Base-by-base conservation (phyloP, 1,140 invertebrate species). In the Brachionus calyciflorus region DNA sequence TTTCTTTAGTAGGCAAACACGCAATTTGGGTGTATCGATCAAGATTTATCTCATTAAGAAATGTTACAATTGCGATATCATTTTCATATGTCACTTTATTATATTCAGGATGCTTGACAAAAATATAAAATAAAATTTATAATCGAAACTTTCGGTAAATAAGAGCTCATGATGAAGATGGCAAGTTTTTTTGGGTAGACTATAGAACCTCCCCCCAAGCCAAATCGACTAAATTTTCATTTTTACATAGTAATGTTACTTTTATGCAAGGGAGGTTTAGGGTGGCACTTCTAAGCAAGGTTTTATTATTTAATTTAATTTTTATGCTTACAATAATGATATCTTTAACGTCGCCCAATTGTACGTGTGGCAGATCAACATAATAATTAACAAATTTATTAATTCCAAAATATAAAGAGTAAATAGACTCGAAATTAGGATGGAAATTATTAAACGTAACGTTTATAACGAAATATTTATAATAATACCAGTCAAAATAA, bases 321-420 rank as follows among this genome's bases (percentile, higher is more conserved):
- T n/a, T n/a, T n/a, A n/a, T n/a, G n/a, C 24, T 73, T n/a, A 73
- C 69, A 40, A 28, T 55, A 24, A 73, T 73, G 24, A 73, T 73
- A 33, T 73, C 33, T 24, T 73, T 33, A 41, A 73, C 28, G 7
- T 49, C 69, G 17, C 30, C 46, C 17, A 51, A 21, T 33, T 51
- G 24, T 17, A 51, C 46, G 30, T 73, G 46, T 26, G 46, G 46
- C 26, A 73, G 37, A 41, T 73, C 69, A 19, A 51, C 19, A 5
- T 55, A 33, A 41, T 24, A 73, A 51, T 30, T 51, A 4, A 73
- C 69, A 37, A 51, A 51, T 12, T 37, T 24, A 55, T 73, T 33
- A 37, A 41, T 19, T 5, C 46, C 69, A 3, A 51, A 40, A 19
- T 37, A 73, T 14, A 73, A 5, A 5, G 37, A 19, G 41, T 73